Evolutionary conservation across 2,888 invertebrate species (phyloP).

Genomic region (Polymixis flavicincta): DNA sequence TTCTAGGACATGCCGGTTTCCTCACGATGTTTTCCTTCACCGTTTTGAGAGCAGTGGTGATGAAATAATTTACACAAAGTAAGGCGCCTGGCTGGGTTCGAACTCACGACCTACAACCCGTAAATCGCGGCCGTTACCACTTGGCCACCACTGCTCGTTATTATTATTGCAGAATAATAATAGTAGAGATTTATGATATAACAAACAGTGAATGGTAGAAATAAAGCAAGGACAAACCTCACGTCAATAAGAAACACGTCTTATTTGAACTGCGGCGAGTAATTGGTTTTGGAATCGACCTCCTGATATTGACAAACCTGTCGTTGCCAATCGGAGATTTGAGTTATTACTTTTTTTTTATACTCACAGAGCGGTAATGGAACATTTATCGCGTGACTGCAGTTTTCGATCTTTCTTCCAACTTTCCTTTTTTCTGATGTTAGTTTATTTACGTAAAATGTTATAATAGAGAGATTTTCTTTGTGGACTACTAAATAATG

Average conservation of each 20-base stretch:
- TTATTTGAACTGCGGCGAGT: constrained; percentile 72
- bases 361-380: constrained; percentile 47
- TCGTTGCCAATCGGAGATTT: constrained; percentile 71
- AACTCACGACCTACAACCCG: too few relatives aligned
- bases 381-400: constrained; percentile 48
- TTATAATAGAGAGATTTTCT: background rate
- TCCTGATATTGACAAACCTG: constrained; percentile 75
- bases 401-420: constrained; percentile 8
- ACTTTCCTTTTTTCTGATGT: background rate
- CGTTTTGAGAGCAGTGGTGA: too few relatives aligned
- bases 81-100: too few relatives aligned
- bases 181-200: constrained; percentile 35
- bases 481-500: too few relatives aligned
- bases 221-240: constrained; percentile 63
- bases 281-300: constrained; percentile 78
- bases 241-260: constrained; percentile 71
- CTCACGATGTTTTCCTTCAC: too few relatives aligned
- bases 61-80: too few relatives aligned
- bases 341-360: constrained; percentile 73
- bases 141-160: too few relatives aligned
- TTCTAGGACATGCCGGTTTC: too few relatives aligned
- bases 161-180: too few relatives aligned
- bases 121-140: too few relatives aligned
- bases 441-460: background rate
- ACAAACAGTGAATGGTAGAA: constrained; percentile 51